Evolutionary conservation across 2,888 invertebrate species (phyloP), one percentile per base, ranked within the genome.

Genomic region (Entomobrya multifasciata): DNA sequence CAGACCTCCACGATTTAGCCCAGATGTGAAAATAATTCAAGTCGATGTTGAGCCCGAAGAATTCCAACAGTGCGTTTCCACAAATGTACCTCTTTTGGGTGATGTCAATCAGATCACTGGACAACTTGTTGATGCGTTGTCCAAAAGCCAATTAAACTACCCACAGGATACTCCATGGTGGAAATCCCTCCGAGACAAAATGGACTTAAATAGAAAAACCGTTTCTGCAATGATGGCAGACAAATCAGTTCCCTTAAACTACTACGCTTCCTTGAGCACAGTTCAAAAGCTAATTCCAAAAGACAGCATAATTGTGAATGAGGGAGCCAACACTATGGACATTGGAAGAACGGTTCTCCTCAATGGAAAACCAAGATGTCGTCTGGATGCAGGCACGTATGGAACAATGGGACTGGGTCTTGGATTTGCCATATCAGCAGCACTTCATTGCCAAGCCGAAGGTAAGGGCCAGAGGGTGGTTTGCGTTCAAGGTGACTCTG

Each of bases 401-500:
- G n/a, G n/a, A n/a, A n/a, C n/a, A n/a, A n/a, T n/a, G n/a, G n/a
- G n/a, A n/a, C n/a, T n/a, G n/a, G n/a, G n/a, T n/a, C n/a, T n/a
- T n/a, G n/a, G n/a, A n/a, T n/a, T n/a, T n/a, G n/a, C n/a, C n/a
- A n/a, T n/a, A n/a, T n/a, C n/a, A n/a, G n/a, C n/a, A n/a, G n/a
- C n/a, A n/a, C n/a, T n/a, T n/a, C n/a, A n/a, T n/a, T n/a, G n/a
- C n/a, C n/a, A n/a, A n/a, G n/a, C n/a, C n/a, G n/a, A n/a, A n/a
- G n/a, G n/a, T n/a, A n/a, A n/a, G n/a, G n/a, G n/a, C n/a, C n/a
- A n/a, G 92, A 94, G 95, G 88, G 98, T 99, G 0, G 93, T 99
- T 81, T 98, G 98, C 92, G 96, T 99, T 0, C 98, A 98, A 93
- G 99, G 99, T 0, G 99, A 99, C 92, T 98, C 98, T 57, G 99